Base-by-base conservation (phyloP, 2,113 vertebrate genomes). In the Mormyrus iriodes region DNA sequence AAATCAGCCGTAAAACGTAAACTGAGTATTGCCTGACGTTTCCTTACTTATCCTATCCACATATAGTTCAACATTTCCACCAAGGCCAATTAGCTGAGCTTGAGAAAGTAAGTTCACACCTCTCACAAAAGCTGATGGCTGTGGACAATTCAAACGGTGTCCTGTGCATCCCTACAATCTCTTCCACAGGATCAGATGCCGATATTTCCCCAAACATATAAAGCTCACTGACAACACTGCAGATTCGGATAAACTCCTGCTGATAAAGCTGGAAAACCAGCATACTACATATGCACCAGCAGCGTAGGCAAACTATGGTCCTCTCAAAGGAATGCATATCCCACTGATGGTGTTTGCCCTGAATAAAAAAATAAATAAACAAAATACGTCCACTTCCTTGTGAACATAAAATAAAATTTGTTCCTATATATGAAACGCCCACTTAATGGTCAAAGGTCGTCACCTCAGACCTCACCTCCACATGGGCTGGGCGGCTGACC, bases 391-490 rank as follows among this genome's bases (percentile, higher is more conserved):
- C 27, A 86, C 85, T 86, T 86, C 51, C 24, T 31, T 86, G 24
- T 86, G 13, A 87, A 87, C 53, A 87, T 87, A 42, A 46, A 31
- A 58, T 61, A 2, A 53, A 4, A 24, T 53, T 87, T 61, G 53
- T 44, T 21, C 52, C 86, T 46, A 87, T 10, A 87, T 44, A 9
- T 69, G 51, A 86, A 84, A 87, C 39, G 58, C 86, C 85, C 53
- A 51, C 31, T 12, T 73, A 52, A 42, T n/a, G 48, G 69, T 53
- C 49, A 52, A 79, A 76, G 65, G 39, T 73, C 10, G 12, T 88
- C 13, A 52, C 31, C 35, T n/a, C 53, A 58, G 87, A 21, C 27
- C 90, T 96, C 92, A 96, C 90, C 89, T 95, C 96, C 96, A 96
- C 88, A 93, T 90, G 27, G 95, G 94, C 85, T 93, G 94, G 61